Evolutionary conservation across 2,888 invertebrate genomes (phyloP).

Genomic region (Zaprionus obscuricornis): DNA sequence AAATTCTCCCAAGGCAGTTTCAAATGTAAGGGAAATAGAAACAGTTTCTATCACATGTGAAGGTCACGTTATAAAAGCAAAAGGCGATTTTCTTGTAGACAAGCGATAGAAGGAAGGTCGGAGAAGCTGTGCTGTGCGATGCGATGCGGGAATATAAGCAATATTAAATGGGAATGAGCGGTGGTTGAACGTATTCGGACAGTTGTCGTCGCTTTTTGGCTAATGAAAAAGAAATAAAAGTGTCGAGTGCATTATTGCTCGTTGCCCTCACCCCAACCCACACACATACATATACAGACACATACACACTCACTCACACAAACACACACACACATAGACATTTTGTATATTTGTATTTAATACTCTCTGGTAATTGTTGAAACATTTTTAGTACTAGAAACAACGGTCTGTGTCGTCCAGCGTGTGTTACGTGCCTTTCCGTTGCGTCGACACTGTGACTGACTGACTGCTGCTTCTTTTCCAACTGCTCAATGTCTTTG

Average conservation of each 20-base stretch:
- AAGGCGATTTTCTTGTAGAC: constrained; percentile 32
- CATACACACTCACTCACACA: constrained; percentile 14
- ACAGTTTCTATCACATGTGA: constrained; percentile 41
- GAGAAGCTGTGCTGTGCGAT: constrained; percentile 1
- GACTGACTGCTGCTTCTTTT: too few relatives aligned
- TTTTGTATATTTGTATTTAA: constrained; percentile 33
- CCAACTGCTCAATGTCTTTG: too few relatives aligned
- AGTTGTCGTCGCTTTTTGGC: constrained; percentile 64
- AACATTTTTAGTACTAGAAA: constrained; percentile 55
- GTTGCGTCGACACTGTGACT: too few relatives aligned
- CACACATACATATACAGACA: constrained; percentile 19
- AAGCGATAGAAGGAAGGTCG: not conserved
- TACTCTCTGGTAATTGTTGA: constrained; percentile 70
- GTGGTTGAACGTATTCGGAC: constrained; percentile 35
- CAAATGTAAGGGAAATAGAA: not conserved
- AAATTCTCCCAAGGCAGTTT: not conserved
- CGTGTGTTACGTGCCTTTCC: constrained; percentile 53
- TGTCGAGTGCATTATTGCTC: constrained; percentile 77
- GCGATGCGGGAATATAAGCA: too few relatives aligned
- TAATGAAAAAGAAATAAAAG: constrained; percentile 79
- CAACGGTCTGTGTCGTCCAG: constrained; percentile 44
- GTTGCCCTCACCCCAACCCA: constrained; percentile 26
- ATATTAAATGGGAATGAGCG: constrained; percentile 9
- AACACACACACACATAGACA: constrained; percentile 9
- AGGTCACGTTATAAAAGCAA: constrained; percentile 43